Percentiles rank a stretch among this genome's conserved stretches.
phyloP scores from a whole-genome alignment of 2,113 vertebrate genomes.

The Hippoglossus stenolepis region DNA sequence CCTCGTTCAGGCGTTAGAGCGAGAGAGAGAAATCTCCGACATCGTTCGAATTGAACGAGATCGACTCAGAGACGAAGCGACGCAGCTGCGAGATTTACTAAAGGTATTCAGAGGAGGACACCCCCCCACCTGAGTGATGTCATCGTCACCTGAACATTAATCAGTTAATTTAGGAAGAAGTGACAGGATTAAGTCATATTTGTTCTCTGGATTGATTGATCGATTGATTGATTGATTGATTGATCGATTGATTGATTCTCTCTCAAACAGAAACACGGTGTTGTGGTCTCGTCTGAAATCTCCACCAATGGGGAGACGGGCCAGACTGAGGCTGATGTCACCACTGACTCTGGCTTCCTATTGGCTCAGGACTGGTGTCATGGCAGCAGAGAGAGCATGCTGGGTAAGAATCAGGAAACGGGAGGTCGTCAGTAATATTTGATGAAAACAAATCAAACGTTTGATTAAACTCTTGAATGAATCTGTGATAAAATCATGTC shows the following conservation, averaged over 20 bases:
- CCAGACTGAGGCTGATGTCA: conserved; percentile 44
- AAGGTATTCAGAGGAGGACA: conserved; percentile 85
- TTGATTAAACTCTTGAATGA: not conserved
- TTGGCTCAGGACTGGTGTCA: conserved; percentile 67
- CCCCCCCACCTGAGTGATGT: conserved; percentile 5
- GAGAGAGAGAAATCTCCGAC: conserved; percentile 94
- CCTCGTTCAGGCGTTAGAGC: conserved; percentile 89
- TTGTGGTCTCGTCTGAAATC: conserved; percentile 81
- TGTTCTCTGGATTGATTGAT: no score
- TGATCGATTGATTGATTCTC: not conserved
- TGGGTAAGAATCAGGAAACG: conserved; percentile 84
- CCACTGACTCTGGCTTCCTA: conserved; percentile 67
- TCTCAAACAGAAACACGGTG: conserved; percentile 86
- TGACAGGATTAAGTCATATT: no score
- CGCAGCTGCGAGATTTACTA: conserved; percentile 85
- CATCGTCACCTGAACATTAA: not conserved
- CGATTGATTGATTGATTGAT: not conserved
- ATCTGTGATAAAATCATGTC: not conserved
- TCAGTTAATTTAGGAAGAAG: not conserved
- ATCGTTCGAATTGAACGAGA: conserved; percentile 89
- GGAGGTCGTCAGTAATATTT: no score
- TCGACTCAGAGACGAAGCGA: conserved; percentile 88
- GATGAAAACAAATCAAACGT: no score
- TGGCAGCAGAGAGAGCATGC: conserved; percentile 75
- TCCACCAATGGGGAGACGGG: conserved; percentile 85